Base-by-base conservation (phyloP, 2,113 vertebrate species). In the Daphoenositta chrysoptera region DNA sequence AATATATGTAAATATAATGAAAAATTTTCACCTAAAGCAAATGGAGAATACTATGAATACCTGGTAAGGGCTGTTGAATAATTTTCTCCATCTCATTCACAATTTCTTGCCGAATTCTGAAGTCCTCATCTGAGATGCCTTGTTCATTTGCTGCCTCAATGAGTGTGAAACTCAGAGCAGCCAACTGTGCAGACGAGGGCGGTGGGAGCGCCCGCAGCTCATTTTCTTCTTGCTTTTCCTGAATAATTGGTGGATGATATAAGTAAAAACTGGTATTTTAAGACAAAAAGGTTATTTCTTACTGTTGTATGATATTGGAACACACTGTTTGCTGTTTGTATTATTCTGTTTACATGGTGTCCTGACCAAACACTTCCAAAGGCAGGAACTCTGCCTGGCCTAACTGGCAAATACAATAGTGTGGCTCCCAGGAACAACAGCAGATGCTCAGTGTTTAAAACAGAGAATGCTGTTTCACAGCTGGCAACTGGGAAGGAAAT, bases 141-240 rank as follows among this genome's bases (percentile, higher is more conserved):
- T 99, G 98, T 72, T 98, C 97, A 77, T 97, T 97, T 61, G 98
- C 98, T 80, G 98, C 98, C 90, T 99, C 98, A 26, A 98, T 93
- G 89, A 99, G 98, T 7, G 98, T 98, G 14, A 98, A 94, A 80
- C 99, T 98, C 96, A 99, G 97, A 30, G 99, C 99, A 97, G 92
- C 96, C 95, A 99, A 86, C 96, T 99, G 99, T 54, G 98, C 98
- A 21, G 98, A 65, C 5, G 99, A 98, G 54, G 99, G 98, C 2
- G 98, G 97, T 9, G 98, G 98, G 51, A 99, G 98, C 22, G 98
- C 98, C 20, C 99, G 98, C 95, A 99, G 97, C 94, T 99, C 99
- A 26, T 99, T 99, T 97, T 99, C 99, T 97, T 99, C 99, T 92
- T 99, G 99, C 95, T 99, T 99, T 94, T 99, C 99, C 99, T 99